Base-by-base conservation (phyloP, 2,797 vertebrate species). In the Muscicapa comitata region DNA sequence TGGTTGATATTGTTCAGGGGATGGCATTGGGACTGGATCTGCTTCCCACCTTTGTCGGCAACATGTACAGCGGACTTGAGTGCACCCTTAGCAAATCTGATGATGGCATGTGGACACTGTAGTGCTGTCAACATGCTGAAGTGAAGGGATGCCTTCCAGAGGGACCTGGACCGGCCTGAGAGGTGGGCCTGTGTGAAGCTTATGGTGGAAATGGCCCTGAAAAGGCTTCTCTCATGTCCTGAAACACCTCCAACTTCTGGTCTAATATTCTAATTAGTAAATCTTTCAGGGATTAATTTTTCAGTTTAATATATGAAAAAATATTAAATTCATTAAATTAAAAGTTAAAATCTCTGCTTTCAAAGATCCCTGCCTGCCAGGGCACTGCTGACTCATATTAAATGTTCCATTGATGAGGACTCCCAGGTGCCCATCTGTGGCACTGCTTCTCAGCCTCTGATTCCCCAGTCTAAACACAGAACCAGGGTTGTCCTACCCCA, bases 391-490 rank as follows among this genome's bases (percentile, higher is more conserved):
- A 2, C 17, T 53, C 18, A 5, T 62, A 7, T 8, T 37, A 21
- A 71, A 62, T 31, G 14, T 45, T 33, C 33, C 57, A 62, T 18
- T 0, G 0, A 21, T 1, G 1, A 31, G 26, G n/a, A 61, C 9
- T 7, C n/a, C 12, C 7, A 21, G 17, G n/a, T 51, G 5, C 26
- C 28, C 3, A 25, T 53, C 47, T 71, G 55, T 7, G 21, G n/a
- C 18, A 13, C 47, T 61, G n/a, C 18, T 53, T 14, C 45, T 21
- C 37, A 61, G 11, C 9, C 18, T 26, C 25, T 68, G 21, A 20
- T 9, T 51, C 57, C 11, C 38, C 3, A 3, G n/a, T 17, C 28
- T 18, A 6, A 5, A 21, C 29, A 62, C 4, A 37, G 47, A 61
- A 15, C 7, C 9, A 43, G 17, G 11, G 21, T 7, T 61, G 14